Evolutionary conservation across 2,113 vertebrate species (phyloP), one percentile per base, ranked within the genome.

Genomic region (Micronycteris hirsuta): DNA sequence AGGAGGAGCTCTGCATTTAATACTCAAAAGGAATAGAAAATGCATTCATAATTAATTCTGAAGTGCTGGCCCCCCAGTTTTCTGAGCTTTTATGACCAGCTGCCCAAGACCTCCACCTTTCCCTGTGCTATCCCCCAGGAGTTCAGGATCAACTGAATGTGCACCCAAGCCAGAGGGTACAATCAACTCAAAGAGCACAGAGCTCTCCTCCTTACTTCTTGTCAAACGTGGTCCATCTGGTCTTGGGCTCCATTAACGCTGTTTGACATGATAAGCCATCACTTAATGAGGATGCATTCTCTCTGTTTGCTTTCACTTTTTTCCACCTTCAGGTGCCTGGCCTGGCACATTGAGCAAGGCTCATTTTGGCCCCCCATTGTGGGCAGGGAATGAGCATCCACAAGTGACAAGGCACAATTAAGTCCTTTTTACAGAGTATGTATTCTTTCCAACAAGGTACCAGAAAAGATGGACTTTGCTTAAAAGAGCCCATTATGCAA

Each of bases 211-310:
- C 68, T 0, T 0, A 63, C 33, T 20, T 61, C 63, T 47, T 22
- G 28, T 19, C 12, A 15, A 15, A 28, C 0, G 11, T 0, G 0
- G 1, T 11, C 65, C 54, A 0, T 4, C 26, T 0, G 2, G 33
- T 43, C 52, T 67, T 1, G 4, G 76, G 4, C 10, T 47, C 31
- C 22, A 2, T 7, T 16, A 17, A 11, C 0, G 13, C 47, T 3
- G 1, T 65, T 71, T n/a, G 41, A 24, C 0, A 2, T 3, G 4
- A 52, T 61, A 12, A 65, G 54, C 45, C 68, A 2, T 63, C 9
- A 0, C 4, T 28, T 5, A 26, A 24, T 4, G 56, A 91, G 65
- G 61, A 36, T 26, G 41, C 0, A 0, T 19, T 19, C n/a, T 68
- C 65, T 47, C 22, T 4, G 4, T 38, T 1, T 11, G 33, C 76